A percentile compares a stretch with the other conserved stretches of the same genome.
These are phyloP conservation scores for Otis tarda DNA, from an alignment of 2,113 vertebrate species.

Conservation along the genomic window DNA sequence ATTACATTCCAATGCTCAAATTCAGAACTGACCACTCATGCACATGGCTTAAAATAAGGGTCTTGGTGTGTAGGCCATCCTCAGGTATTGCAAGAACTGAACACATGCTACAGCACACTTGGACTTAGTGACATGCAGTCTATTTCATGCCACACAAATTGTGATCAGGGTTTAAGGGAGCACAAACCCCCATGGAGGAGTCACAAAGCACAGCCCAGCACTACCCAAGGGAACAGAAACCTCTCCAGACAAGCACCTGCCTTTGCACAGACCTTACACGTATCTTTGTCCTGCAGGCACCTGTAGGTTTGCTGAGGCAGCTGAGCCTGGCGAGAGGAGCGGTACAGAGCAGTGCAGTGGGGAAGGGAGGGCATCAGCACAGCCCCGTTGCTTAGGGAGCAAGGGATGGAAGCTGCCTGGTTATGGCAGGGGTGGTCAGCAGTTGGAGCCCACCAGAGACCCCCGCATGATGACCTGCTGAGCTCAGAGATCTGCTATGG, in stretches of 20 bases:
- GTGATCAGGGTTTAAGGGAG: background rate
- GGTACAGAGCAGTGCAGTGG: background rate
- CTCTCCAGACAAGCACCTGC: background rate
- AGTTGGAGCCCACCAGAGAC: background rate
- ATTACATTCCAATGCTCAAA: background rate
- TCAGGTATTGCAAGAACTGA: background rate
- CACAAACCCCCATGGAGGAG: background rate
- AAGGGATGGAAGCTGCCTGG: background rate
- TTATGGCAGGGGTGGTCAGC: background rate
- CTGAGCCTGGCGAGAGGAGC: background rate
- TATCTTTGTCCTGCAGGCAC: background rate
- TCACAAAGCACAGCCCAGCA: accelerated
- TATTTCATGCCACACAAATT: accelerated
- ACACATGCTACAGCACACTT: background rate
- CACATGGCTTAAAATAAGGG: background rate
- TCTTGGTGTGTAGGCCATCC: background rate
- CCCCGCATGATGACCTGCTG: accelerated
- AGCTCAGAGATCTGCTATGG: background rate
- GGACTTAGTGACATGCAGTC: accelerated
- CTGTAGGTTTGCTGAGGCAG: background rate
- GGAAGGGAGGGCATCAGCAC: background rate
- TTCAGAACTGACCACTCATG: background rate
- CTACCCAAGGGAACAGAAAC: background rate
- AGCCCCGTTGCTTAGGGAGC: background rate
- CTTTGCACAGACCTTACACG: background rate